Percentiles rank a stretch among this genome's conserved stretches.
Evolutionary conservation across 2,113 vertebrate species (phyloP).

Genomic region (Pantherophis guttatus): DNA sequence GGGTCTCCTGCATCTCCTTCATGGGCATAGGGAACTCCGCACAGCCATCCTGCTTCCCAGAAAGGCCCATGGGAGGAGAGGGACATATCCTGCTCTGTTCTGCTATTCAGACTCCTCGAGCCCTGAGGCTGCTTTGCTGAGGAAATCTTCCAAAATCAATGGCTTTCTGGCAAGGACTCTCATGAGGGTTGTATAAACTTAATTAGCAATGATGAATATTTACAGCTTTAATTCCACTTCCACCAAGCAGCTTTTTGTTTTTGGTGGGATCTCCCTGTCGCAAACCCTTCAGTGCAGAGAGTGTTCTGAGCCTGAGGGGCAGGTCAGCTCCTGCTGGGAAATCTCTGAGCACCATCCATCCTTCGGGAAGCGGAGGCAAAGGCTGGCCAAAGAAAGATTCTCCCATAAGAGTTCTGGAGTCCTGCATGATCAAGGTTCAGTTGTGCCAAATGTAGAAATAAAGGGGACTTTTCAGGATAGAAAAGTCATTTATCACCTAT

Average conservation of each 20-base stretch:
- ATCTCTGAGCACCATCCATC: not conserved
- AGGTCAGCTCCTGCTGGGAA: constrained; percentile 31
- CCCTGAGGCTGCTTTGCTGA: not conserved
- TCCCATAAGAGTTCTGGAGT: constrained; percentile 9
- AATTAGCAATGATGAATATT: constrained; percentile 48
- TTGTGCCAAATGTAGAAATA: constrained; percentile 45
- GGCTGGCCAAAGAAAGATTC: too few relatives aligned
- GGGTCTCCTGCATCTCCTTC: not conserved
- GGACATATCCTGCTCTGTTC: not conserved
- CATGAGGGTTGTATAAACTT: constrained; percentile 26
- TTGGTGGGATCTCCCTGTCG: constrained; percentile 42
- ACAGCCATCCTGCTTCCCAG: not conserved
- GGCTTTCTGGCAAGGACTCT: constrained; percentile 17
- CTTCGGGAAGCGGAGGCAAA: not conserved
- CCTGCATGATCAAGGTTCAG: constrained; percentile 10
- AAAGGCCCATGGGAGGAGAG: not conserved
- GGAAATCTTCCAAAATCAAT: not conserved
- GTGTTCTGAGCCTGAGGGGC: constrained; percentile 21
- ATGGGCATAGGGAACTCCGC: not conserved
- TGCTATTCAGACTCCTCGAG: not conserved
- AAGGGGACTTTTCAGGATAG: constrained; percentile 50
- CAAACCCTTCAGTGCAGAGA: constrained; percentile 39
- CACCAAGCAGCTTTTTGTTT: constrained; percentile 24
- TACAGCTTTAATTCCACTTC: constrained; percentile 46
- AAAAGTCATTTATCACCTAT: constrained; percentile 73